A percentile compares a stretch with the other conserved stretches of the same genome.
Evolutionary conservation across 2,113 vertebrate species (phyloP).

Genomic region (Macrotis lagotis): DNA sequence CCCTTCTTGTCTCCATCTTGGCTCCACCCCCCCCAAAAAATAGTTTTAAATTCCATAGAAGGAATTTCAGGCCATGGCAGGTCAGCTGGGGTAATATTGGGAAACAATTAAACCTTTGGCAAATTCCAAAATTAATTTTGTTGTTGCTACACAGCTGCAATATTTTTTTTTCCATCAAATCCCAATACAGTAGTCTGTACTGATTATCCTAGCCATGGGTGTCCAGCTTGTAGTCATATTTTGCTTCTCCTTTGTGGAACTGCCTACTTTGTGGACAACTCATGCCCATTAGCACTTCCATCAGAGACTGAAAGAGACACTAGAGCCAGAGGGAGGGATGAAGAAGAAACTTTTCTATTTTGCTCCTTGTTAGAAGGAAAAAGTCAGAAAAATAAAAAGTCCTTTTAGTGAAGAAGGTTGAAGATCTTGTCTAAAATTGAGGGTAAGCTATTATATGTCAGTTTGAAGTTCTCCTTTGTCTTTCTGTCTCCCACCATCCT

Average conservation of each 20-base stretch:
- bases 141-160: too few species aligned
- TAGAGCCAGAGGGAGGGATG: not conserved
- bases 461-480: not conserved
- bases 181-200: not conserved
- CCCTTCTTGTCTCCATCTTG: too few species aligned
- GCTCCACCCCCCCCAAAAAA: too few species aligned
- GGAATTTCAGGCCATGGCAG: too few species aligned
- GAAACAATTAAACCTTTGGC: too few species aligned
- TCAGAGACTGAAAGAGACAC: not conserved
- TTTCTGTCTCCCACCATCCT: too few species aligned
- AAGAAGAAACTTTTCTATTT: not conserved
- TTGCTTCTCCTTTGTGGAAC: not conserved
- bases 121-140: too few species aligned
- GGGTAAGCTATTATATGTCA: accelerated
- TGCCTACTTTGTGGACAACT: not conserved
- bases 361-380: not conserved
- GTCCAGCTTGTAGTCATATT: not conserved
- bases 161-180: not conserved
- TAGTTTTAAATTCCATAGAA: too few species aligned
- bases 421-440: not conserved
- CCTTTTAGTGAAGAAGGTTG: too few species aligned
- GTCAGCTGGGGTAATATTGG: too few species aligned
- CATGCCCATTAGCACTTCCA: not conserved
- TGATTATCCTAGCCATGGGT: not conserved
- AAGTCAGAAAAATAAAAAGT: conserved; percentile 1